Evolutionary conservation across 1,140 invertebrate genomes (phyloP).

Genomic region (Aphis gossypii): DNA sequence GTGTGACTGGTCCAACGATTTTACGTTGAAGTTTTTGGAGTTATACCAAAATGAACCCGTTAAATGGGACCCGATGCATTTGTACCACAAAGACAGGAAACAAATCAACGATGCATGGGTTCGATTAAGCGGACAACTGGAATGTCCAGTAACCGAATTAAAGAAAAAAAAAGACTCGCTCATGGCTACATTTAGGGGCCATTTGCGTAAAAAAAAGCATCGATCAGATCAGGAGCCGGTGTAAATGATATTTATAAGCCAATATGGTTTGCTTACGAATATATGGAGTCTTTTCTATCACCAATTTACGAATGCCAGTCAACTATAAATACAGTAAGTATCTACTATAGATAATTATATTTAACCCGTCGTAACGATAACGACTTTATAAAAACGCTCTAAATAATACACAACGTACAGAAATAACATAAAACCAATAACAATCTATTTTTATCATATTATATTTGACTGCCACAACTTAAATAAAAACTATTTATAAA

Average conservation of each 20-base stretch:
- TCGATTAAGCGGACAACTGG: background rate
- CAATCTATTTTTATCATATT: too few relatives aligned
- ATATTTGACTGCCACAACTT: too few relatives aligned
- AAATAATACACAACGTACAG: too few relatives aligned
- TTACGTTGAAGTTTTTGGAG: slow-evolving; percentile 20
- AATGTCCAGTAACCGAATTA: background rate
- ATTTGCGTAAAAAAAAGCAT: slow-evolving; percentile 55
- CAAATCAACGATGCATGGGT: background rate
- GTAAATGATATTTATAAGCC: slow-evolving; percentile 62
- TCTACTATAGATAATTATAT: background rate
- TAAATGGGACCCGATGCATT: background rate
- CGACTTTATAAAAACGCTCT: too few relatives aligned
- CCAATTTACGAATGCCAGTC: slow-evolving; percentile 46
- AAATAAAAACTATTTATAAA: background rate
- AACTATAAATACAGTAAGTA: slow-evolving; percentile 21
- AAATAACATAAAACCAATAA: too few relatives aligned
- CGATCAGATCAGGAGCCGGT: slow-evolving; percentile 60
- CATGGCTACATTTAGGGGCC: slow-evolving; percentile 21
- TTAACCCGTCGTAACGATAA: too few relatives aligned
- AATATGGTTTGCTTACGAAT: slow-evolving; percentile 63
- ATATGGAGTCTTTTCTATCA: slow-evolving; percentile 62
- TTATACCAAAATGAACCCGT: slow-evolving; percentile 9
- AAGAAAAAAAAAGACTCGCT: slow-evolving; percentile 4
- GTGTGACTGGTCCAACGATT: slow-evolving; percentile 16
- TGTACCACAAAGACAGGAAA: background rate